Percentiles rank a stretch among this genome's conserved stretches.
Conservation (phyloP, 2,797 vertebrate species). For the Stomatorhinus walkeri region DNA sequence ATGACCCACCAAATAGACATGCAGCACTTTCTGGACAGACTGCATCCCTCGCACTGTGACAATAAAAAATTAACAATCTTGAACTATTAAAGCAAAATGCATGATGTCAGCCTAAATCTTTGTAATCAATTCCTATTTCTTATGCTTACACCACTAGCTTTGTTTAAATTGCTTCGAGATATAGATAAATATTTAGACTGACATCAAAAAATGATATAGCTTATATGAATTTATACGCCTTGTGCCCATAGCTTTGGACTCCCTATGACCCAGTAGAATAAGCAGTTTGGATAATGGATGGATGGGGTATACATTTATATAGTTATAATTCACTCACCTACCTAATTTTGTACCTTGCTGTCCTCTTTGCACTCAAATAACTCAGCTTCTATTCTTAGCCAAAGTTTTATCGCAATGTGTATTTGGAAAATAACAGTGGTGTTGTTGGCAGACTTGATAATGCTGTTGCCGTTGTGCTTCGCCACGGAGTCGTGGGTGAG, state of each 20-base stretch:
- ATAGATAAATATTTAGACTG: not conserved
- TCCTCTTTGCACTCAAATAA: not conserved
- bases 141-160: not conserved
- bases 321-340: not conserved
- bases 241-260: not conserved
- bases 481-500: not conserved
- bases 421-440: not conserved
- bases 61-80: not conserved
- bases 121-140: not conserved
- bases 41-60: not conserved
- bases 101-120: not conserved
- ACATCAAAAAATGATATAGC: not conserved
- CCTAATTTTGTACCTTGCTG: not conserved
- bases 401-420: not conserved
- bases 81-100: not conserved
- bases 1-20: not conserved
- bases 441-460: not conserved
- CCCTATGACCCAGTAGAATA: not conserved
- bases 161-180: not conserved
- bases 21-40: not conserved
- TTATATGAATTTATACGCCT: not conserved
- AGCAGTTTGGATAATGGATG: not conserved
- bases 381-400: not conserved
- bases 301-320: not conserved
- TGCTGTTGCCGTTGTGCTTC: not conserved